Evolutionary conservation across 2,797 vertebrate species (phyloP), one percentile per base, ranked within the genome.

Genomic region (Hapalemur alaotrensis): DNA sequence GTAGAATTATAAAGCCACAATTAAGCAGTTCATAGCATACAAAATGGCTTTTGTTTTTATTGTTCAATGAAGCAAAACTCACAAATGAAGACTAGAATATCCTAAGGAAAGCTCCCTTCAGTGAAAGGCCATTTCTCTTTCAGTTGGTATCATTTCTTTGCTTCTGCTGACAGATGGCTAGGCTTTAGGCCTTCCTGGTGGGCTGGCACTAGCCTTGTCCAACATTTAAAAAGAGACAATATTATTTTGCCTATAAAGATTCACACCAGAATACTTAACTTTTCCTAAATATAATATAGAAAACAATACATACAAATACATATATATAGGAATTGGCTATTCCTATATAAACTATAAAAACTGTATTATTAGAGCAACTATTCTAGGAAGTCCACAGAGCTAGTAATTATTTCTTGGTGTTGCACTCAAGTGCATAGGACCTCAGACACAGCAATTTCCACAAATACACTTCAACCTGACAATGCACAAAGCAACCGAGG

Each of bases 371-470:
- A 83, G 78, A 96, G 70, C 15, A 59, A 18, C 59, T 91, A 65
- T 94, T 96, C 41, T 61, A 59, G 38, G 57, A n/a, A 83, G 7
- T 7, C 43, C 76, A 59, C 41, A 50, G 38, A 87, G 54, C n/a
- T 70, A 67, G 23, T 20, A 5, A 4, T 70, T 28, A 5, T 5
- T 75, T 70, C 52, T 78, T 89, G 63, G 63, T 94, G 30, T 87
- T 72, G 43, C 61, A 50, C 63, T 93, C 17, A 75, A 54, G 23
- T 82, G n/a, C 65, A 63, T 96, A 98, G 93, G 87, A 97, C 95
- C 87, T 97, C 97, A 98, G 85, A 98, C 83, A 83, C 32, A 6
- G 96, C 54, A 75, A 22, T 93, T 98, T 97, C 67, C 97, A 98
- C 96, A 98, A 98, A 98, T 91, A 96, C 86, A 96, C 89, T 89